Base-by-base conservation (phyloP, 2,888 invertebrate species). In the Vanessa cardui region DNA sequence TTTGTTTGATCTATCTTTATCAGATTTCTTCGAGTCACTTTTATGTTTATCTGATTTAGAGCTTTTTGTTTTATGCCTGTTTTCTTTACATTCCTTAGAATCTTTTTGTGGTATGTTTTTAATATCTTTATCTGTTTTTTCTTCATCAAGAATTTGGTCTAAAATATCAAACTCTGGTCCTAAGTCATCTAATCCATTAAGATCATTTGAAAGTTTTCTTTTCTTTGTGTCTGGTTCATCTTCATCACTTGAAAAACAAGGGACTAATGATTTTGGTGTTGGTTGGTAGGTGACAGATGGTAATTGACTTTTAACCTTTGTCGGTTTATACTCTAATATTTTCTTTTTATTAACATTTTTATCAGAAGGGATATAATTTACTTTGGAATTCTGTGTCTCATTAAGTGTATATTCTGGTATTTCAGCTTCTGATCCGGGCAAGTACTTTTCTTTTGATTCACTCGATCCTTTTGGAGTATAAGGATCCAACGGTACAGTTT, bases 201-300 rank as follows among this genome's bases (percentile, higher is more conserved):
- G 78, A 71, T 92, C 91, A 80, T 73, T 81, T 60, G 89, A 84
- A 60, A 87, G 54, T 77, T 90, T 92, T 39, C 69, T 77, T 80
- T 89, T 93, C 70, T 93, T 93, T 20, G 66, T 64, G 15, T 82
- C 80, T 67, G 92, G 89, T 76, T 92, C 92, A 58, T 92, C 92
- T 76, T 93, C 93, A 81, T 93, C 93, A 83, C 93, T 93, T 46
- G 93, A 93, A 77, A 93, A 92, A 74, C 90, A 90, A 65, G 93
- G 92, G 58, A 86, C 90, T 64, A 89, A 80, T 16, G 88, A 83
- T 58, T 87, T 81, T 26, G 93, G 93, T 26, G 93, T 93, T 8
- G 93, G 93, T 74, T 91, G 88, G 72, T 93, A 93, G 56, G 88
- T 88, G 26, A 89, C 84, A 65, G 79, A 74, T 18, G 86, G 76